Conservation (phyloP, 2,113 vertebrate genomes). For the Ceuthmochares aereus region DNA sequence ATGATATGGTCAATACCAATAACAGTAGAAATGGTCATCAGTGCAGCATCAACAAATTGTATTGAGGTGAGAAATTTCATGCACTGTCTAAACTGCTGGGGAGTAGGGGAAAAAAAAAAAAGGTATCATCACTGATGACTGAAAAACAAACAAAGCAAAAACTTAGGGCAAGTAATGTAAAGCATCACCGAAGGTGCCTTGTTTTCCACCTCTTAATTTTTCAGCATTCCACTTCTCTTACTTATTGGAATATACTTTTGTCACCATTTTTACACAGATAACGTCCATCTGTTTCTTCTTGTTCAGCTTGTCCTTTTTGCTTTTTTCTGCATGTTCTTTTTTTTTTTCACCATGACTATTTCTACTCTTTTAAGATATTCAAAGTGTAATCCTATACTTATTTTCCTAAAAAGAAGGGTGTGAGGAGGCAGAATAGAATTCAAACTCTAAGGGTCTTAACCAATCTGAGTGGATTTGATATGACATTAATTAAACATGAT, state of each 20-base stretch:
- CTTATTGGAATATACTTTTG: neutral
- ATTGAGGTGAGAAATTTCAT: neutral
- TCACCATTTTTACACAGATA: neutral
- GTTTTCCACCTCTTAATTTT: neutral
- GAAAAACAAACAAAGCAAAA: neutral
- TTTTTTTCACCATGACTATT: neutral
- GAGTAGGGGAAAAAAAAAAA: neutral
- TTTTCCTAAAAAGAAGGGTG: neutral
- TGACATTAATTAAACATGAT: neutral
- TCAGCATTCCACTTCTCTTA: neutral
- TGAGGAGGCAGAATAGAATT: fast-evolving
- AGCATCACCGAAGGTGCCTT: neutral
- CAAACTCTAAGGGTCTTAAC: neutral
- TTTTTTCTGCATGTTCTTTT: neutral
- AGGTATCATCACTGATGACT: neutral
- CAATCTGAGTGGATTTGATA: neutral
- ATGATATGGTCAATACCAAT: neutral
- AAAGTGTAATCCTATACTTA: neutral
- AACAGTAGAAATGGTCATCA: neutral
- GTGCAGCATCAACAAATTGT: neutral
- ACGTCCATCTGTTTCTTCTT: neutral
- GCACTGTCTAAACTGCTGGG: neutral
- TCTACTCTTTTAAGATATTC: neutral
- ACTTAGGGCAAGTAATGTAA: neutral
- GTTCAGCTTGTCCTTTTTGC: neutral